A percentile compares a stretch with the other conserved stretches of the same genome.
These are phyloP conservation scores for Notothenia coriiceps DNA, from an alignment of 2,113 vertebrate species.

Conservation along the genomic window DNA sequence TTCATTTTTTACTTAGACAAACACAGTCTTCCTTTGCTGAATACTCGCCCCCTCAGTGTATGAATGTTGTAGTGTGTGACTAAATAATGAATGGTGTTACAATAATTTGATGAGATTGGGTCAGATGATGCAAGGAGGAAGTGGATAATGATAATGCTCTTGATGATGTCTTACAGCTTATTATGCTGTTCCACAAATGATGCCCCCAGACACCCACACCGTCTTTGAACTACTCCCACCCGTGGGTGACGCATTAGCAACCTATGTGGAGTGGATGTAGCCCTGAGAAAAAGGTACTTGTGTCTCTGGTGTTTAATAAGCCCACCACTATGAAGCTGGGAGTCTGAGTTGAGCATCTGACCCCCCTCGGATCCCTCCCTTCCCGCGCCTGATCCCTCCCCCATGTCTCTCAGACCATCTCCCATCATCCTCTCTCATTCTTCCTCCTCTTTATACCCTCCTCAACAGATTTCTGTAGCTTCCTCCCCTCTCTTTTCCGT, in stretches of 20 bases:
- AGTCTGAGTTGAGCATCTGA: constrained; percentile 74
- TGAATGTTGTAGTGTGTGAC: constrained; percentile 67
- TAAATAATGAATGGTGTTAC: constrained; percentile 74
- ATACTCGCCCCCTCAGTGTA: constrained; percentile 61
- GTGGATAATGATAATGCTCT: constrained; percentile 67
- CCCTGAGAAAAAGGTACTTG: constrained; percentile 47
- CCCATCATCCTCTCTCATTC: constrained; percentile 30
- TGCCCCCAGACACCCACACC: constrained; percentile 57
- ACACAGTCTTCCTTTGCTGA: constrained; percentile 44
- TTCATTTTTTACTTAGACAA: constrained; percentile 39
- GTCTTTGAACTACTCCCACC: constrained; percentile 67
- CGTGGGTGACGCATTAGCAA: constrained; percentile 61
- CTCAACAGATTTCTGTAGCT: constrained; percentile 3
- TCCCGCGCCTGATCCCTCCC: constrained; percentile 23
- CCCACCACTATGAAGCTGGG: constrained; percentile 81
- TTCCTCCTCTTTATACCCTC: constrained; percentile 24
- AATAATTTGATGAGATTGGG: constrained; percentile 79
- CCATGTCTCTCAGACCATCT: constrained; percentile 45
- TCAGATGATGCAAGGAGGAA: constrained; percentile 76
- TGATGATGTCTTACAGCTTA: constrained; percentile 71
- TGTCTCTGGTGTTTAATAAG: constrained; percentile 78
- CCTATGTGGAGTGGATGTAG: constrained; percentile 52
- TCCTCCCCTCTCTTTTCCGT: constrained; percentile 8
- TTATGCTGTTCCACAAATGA: constrained; percentile 62
- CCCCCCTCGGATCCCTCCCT: constrained; percentile 12